Conservation (phyloP, 2,113 vertebrate genomes). For the Nerophis ophidion region DNA sequence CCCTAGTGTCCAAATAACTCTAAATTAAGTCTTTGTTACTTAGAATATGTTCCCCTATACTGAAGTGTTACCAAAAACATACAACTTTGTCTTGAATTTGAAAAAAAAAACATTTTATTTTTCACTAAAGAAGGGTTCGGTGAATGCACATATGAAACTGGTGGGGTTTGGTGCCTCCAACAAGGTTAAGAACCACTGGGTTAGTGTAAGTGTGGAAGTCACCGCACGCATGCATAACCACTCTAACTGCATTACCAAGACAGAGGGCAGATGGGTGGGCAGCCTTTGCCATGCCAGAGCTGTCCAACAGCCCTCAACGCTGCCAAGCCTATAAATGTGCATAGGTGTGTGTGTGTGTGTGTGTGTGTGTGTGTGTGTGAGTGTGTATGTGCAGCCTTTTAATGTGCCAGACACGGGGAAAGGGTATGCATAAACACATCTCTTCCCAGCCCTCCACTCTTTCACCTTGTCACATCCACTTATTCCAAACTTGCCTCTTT, state of each 20-base stretch:
- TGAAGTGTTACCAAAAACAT: no score
- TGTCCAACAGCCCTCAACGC: slow-evolving; percentile 49
- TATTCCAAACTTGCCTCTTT: slow-evolving; percentile 55
- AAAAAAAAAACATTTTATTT: no score
- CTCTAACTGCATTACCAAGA: slow-evolving; percentile 55
- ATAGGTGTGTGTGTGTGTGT: slow-evolving; percentile 26
- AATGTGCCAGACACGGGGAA: slow-evolving; percentile 54
- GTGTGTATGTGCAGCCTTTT: slow-evolving; percentile 36
- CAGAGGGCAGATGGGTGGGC: slow-evolving; percentile 66
- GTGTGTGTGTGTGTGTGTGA: slow-evolving; percentile 19
- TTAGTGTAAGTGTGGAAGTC: slow-evolving; percentile 37
- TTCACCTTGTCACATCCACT: slow-evolving; percentile 65
- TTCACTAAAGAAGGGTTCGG: no score
- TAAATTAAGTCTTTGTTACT: no score
- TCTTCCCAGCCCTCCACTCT: slow-evolving; percentile 42
- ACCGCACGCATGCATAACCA: slow-evolving; percentile 33
- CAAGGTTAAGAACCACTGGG: no score
- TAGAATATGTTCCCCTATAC: no score
- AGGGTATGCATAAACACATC: slow-evolving; percentile 55
- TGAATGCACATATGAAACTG: no score
- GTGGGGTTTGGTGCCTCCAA: no score
- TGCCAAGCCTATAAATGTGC: slow-evolving; percentile 56
- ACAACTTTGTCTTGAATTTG: no score
- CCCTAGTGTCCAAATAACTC: no score
- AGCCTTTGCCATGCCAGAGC: slow-evolving; percentile 57